Evolutionary conservation across 2,113 vertebrate species (phyloP), one percentile per base, ranked within the genome.

Genomic region (Nibea coibor): DNA sequence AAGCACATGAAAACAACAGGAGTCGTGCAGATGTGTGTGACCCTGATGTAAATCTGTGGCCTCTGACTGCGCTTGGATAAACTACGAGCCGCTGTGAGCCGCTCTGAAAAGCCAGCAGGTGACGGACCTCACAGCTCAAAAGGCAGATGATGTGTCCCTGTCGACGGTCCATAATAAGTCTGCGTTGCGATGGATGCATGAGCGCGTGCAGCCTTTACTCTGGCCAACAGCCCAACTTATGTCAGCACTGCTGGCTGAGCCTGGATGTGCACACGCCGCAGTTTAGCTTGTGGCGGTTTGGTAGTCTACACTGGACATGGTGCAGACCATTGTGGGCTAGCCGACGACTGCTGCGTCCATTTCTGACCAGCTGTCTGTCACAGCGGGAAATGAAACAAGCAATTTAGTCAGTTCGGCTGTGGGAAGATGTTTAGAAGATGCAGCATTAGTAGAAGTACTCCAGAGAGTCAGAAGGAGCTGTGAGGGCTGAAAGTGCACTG

Each of bases 91-190:
- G 22, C 53, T 10, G 15, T 10, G 17, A 75, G 61, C 61, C 68
- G 54, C 42, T 78, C 43, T 77, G 28, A 74, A 58, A 20, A 78
- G 53, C 47, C 16, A 62, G 28, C 78, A 69, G 79, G 59, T 58
- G 81, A 76, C 26, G 47, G 19, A 59, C 11, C 58, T 45, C 5
- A 16, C 64, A 39, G 53, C 45, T 77, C 61, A 53, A 83, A 76
- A 77, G 56, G 43, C 26, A 61, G 75, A 70, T 82, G 72, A 82
- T 65, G 54, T 45, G 35, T 39, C 2, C 26, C 78, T 86, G 87
- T 88, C 64, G 15, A 62, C 83, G 80, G 47, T 5, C 35, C 0
- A 80, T 80, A 73, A 85, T 89, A 85, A 79, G 50, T 20, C 47
- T 39, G 20, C 22, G 35, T 61, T 86, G 45, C 24, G 12, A 72